phyloP scores from a whole-genome alignment of 2,113 vertebrate species.

The Otocyon megalotis region DNA sequence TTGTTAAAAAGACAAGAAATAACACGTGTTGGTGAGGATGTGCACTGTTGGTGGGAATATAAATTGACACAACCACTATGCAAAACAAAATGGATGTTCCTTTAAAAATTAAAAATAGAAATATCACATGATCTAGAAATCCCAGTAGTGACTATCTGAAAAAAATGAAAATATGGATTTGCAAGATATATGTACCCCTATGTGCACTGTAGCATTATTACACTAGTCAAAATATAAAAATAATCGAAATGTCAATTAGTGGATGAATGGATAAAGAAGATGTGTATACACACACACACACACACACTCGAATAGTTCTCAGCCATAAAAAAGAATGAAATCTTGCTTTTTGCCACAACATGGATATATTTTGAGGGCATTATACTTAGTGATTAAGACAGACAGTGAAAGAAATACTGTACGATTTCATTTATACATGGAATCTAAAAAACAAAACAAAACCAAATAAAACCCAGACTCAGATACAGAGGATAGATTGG shows the following conservation, averaged over 20 bases:
- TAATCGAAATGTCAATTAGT: not conserved
- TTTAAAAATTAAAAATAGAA: not conserved
- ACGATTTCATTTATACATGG: not conserved
- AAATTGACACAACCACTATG: not conserved
- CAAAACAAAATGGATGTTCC: not conserved
- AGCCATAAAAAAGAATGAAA: not conserved
- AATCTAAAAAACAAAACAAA: not conserved
- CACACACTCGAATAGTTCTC: not conserved
- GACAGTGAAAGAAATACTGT: not conserved
- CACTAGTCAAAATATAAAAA: not conserved
- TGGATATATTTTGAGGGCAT: not conserved
- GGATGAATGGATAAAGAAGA: not conserved
- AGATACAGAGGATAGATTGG: not conserved
- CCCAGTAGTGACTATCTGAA: not conserved
- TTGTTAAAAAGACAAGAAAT: not conserved
- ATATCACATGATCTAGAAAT: not conserved
- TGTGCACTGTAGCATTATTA: not conserved
- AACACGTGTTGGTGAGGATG: not conserved
- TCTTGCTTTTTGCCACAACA: not conserved
- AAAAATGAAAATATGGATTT: not conserved
- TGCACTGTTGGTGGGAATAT: not conserved
- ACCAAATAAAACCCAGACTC: not conserved
- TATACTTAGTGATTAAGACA: not conserved
- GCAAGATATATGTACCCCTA: not conserved
- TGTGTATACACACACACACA: not conserved